Base-by-base conservation (phyloP, 2,113 vertebrate species). In the Calyptomena viridis region DNA sequence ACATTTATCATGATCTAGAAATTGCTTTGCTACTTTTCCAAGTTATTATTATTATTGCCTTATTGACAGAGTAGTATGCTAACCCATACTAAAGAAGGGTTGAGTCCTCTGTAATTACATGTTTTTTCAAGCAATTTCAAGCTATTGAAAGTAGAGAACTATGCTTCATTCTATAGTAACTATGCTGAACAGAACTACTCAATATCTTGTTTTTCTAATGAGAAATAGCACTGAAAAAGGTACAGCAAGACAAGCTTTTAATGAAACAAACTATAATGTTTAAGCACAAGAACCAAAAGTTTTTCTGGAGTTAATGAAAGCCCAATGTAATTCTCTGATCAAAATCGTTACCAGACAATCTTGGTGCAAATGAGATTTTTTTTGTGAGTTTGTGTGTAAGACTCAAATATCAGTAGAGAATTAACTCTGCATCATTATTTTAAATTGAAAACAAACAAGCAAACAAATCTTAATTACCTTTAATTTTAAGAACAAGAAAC, bases 361-460 rank as follows among this genome's bases (percentile, higher is more conserved):
- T 50, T 37, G 58, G 58, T 69, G 66, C 66, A 87, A 95, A 96
- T 69, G 66, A 88, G 90, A 72, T 60, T 73, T 78, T 53, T 73
- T 73, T 24, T 58, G 39, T 53, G 59, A 31, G 33, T 68, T 27
- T 63, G 20, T 73, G 23, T 73, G 33, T 53, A 87, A 92, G 66
- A 35, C 53, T 75, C 60, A 75, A 82, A 87, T 80, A 79, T 75
- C 60, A 49, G 49, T 2, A 2, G 40, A 93, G 42, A 93, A 91
- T 93, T 90, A 92, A 87, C 84, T 95, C 64, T 46, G 27, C 59
- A 87, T 89, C 89, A 56, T 94, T 87, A 95, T 75, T 92, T 94
- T 82, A 94, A 94, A 95, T 96, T 91, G 66, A 95, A 96, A 92
- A 53, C 84, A 95, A 95, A 90, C 69, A 96, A 64, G 56, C 35